Base-by-base conservation (phyloP, 2,888 invertebrate species). In the Drosophila yooni region DNA sequence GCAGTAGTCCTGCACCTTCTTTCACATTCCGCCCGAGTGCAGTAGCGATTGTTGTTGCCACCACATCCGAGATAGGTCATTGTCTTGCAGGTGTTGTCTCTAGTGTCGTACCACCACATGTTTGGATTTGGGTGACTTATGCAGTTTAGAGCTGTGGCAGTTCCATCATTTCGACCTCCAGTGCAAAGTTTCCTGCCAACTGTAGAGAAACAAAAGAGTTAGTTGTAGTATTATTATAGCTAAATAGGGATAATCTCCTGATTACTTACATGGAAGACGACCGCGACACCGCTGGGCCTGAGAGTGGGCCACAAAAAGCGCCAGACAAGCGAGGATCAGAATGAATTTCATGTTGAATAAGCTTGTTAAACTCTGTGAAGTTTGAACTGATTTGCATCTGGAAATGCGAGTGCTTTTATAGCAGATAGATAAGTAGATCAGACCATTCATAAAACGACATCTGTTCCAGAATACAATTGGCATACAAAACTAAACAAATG, bases 341-440 rank as follows among this genome's bases (percentile, higher is more conserved):
- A 69, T 40, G 25, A 81, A 77, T 52, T 81, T 79, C 73, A 79
- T 81, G 13, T 64, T 13, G 21, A 21, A 43, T 6, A 43, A n/a
- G 11, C 27, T 36, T 36, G 25, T 27, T 36, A 11, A 54, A 27
- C 54, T 34, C 33, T 21, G 53, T 5, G 3, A 33, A 54, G 11
- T 6, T 56, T 31, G 25, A 77, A 78, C 63, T 81, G 62, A 61
- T 36, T 69, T 25, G n/a, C 1, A 38, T 15, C 46, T 15, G 13
- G 43, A 21, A 57, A 25, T 13, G 0, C n/a, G 10, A 13, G 6
- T 27, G 29, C 46, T 69, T 69, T 53, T 64, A 64, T 69, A 69
- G 69, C 7, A 62, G 21, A 33, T 7, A 7, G 6, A 21, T 21
- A 2, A 36, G 43, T 13, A 7, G 21, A 43, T 7, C 21, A 13